Evolutionary conservation across 2,888 invertebrate species (phyloP), one percentile per base, ranked within the genome.

Genomic region (Salticus scenicus): DNA sequence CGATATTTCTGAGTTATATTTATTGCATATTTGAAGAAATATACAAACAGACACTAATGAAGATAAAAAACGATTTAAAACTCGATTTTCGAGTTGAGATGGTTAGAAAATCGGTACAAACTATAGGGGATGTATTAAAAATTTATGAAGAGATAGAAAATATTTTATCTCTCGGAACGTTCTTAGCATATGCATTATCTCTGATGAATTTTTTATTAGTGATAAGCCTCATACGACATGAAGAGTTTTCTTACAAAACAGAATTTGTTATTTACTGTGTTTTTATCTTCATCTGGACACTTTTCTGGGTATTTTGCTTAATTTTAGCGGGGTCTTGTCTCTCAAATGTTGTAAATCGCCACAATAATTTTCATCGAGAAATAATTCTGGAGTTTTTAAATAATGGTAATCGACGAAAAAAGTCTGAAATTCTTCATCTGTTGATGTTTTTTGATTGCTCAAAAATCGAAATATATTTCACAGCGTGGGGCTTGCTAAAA

Each of bases 401-500:
- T 1, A 75, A n/a, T 14, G 33, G 27, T 7, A 27, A 28, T 17
- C 20, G n/a, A n/a, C n/a, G n/a, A n/a, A n/a, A 63, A 14, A 24
- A 41, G 37, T 10, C 12, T 5, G 2, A n/a, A n/a, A n/a, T 70
- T 20, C 14, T 69, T 1, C 33, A 81, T 0, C 27, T 81, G 17
- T 8, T 81, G 8, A 12, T 81, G 24, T 81, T 75, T 14, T 41
- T 74, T 0, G 41, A 81, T 27, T 74, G 37, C 24, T 57, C 69
- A 0, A 74, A 75, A 28, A 12, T 80, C 5, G 66, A 80, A 10
- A 14, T 80, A 10, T 31, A 17, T 0, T 80, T 80, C 17, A 73
- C 80, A 14, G 80, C 72, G 2, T 80, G 80, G 80, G 67, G 67
- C 7, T 73, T 73, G 8, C 72, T 80, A 24, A 42, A 51, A 14